Evolutionary conservation across 2,113 vertebrate species (phyloP).

Genomic region (Lagopus muta): DNA sequence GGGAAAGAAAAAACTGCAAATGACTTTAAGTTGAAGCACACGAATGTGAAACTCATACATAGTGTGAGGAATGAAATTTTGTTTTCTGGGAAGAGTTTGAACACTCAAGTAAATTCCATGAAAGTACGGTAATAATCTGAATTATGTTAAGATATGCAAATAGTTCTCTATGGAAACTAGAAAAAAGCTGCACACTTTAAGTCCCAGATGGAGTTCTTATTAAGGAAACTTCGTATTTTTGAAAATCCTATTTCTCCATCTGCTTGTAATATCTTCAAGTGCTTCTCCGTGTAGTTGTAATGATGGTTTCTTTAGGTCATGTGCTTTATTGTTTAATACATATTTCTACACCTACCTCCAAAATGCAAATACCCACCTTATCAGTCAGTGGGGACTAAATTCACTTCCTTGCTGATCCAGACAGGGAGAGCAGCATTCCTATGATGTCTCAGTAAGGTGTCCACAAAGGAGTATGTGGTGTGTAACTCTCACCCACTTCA

Average conservation of each 20-base stretch:
- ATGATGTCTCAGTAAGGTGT: background rate
- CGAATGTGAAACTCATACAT: background rate
- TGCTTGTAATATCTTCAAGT: constrained; percentile 30
- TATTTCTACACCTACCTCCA: background rate
- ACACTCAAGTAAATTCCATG: background rate
- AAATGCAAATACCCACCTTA: background rate
- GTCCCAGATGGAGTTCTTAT: constrained; percentile 64
- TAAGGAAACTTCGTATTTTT: constrained; percentile 40
- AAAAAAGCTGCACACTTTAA: constrained; percentile 38
- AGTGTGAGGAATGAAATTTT: background rate
- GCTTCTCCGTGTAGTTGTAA: background rate
- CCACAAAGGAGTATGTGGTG: background rate
- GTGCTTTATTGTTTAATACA: background rate
- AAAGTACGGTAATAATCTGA: background rate
- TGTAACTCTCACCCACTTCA: background rate
- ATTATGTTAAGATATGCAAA: constrained; percentile 50
- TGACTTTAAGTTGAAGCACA: background rate
- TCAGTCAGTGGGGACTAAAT: background rate
- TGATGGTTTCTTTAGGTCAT: background rate
- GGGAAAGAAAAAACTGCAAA: background rate
- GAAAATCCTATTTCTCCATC: constrained; percentile 56
- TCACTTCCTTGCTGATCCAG: background rate
- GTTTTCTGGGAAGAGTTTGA: background rate
- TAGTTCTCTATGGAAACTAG: constrained; percentile 61
- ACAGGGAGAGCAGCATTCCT: background rate